These are phyloP conservation scores for Thelaira solivaga DNA, from an alignment of 2,888 invertebrate species.

Conservation along the genomic window DNA sequence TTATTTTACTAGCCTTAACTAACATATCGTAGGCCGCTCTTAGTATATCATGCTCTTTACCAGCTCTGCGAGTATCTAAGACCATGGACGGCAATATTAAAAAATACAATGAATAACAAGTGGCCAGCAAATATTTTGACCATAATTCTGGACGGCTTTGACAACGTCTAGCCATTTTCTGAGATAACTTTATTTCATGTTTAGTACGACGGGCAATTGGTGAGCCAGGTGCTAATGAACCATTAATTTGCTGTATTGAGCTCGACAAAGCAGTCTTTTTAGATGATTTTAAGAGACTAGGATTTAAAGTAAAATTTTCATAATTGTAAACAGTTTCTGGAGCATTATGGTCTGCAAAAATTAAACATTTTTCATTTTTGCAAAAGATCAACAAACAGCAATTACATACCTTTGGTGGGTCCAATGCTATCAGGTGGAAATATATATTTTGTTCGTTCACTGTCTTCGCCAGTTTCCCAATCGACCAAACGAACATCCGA, in stretches of 20 bases:
- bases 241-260: conserved; percentile 73
- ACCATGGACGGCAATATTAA: conserved; percentile 94
- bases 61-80: conserved; percentile 81
- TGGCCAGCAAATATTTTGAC: conserved; percentile 92
- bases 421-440: conserved; percentile 89
- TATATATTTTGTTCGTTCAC: conserved; percentile 96
- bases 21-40: conserved; percentile 91
- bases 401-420: conserved; percentile 59
- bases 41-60: conserved; percentile 86
- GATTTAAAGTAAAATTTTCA: conserved; percentile 81
- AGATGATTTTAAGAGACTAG: conserved; percentile 78
- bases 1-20: conserved; percentile 89
- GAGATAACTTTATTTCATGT: conserved; percentile 95
- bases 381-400: not conserved
- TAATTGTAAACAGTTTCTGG: conserved; percentile 78
- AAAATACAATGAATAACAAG: conserved; percentile 97
- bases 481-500: conserved; percentile 85
- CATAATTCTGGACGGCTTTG: conserved; percentile 88
- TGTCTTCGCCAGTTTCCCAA: conserved; percentile 85
- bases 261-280: conserved; percentile 71
- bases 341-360: conserved; percentile 64
- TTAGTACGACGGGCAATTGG: conserved; percentile 96
- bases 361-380: no score
- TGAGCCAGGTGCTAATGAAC: conserved; percentile 84
- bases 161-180: conserved; percentile 82